phyloP scores from a whole-genome alignment of 2,113 vertebrate species.

The Callionymus lyra region DNA sequence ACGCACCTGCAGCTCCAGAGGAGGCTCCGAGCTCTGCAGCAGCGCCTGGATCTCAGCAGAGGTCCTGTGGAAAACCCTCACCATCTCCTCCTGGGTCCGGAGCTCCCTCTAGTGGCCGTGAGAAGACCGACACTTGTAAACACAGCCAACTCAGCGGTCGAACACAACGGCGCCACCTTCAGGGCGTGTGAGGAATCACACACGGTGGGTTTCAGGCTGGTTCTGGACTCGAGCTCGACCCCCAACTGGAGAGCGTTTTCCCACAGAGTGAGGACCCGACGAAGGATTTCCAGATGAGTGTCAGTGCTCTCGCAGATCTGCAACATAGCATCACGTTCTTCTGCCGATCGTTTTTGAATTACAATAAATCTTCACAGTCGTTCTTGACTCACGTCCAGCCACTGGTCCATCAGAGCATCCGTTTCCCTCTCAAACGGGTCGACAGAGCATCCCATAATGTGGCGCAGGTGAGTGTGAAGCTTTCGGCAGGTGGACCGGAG shows the following conservation, averaged over 20 bases:
- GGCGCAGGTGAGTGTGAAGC: slow-evolving; percentile 78
- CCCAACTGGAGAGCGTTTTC: slow-evolving; percentile 74
- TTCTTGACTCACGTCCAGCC: slow-evolving; percentile 79
- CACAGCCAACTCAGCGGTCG: too few relatives aligned
- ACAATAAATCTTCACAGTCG: too few relatives aligned
- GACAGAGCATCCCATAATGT: slow-evolving; percentile 70
- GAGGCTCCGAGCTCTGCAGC: slow-evolving; percentile 73
- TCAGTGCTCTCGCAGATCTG: slow-evolving; percentile 86
- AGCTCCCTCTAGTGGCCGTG: slow-evolving; percentile 69
- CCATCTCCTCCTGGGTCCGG: slow-evolving; percentile 65
- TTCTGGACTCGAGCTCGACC: slow-evolving; percentile 68
- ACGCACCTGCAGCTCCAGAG: slow-evolving; percentile 87
- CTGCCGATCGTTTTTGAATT: too few relatives aligned
- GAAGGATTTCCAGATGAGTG: slow-evolving; percentile 73
- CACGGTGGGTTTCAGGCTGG: neutral
- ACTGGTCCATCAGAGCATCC: slow-evolving; percentile 81
- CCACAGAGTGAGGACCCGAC: slow-evolving; percentile 75
- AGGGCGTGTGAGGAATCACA: too few relatives aligned
- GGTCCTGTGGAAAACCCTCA: slow-evolving; percentile 68
- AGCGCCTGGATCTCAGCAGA: slow-evolving; percentile 75
- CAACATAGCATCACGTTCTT: too few relatives aligned
- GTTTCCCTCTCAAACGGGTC: slow-evolving; percentile 78
- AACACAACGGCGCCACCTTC: too few relatives aligned
- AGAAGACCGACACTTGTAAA: neutral
- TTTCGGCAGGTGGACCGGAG: slow-evolving; percentile 80